Conservation (phyloP, 1,140 invertebrate species). For the Aphelenchoides besseyi region DNA sequence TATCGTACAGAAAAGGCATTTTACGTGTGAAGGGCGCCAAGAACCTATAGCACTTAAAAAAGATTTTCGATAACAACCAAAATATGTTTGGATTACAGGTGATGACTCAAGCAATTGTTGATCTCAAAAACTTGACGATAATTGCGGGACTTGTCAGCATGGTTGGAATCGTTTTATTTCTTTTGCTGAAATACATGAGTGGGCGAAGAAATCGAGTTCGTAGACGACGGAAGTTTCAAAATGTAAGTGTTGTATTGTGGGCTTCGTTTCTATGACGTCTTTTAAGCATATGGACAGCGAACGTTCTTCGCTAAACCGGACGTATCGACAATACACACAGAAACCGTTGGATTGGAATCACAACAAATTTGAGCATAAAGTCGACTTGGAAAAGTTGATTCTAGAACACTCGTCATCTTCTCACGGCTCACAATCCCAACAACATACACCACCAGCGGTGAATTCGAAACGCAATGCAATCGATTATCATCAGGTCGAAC, state of each 20-base stretch:
- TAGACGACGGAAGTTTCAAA: constrained; percentile 2
- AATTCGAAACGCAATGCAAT: neutral
- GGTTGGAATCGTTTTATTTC: constrained; percentile 9
- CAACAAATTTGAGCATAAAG: neutral
- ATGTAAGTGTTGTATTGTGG: neutral
- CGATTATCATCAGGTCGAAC: neutral
- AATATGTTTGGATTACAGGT: neutral
- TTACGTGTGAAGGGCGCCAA: too few relatives aligned
- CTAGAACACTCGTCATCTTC: constrained; percentile 12
- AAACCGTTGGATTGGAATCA: constrained; percentile 22
- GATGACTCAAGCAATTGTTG: constrained; percentile 3
- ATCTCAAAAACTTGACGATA: constrained; percentile 8
- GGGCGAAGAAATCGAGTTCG: neutral
- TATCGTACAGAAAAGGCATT: too few relatives aligned
- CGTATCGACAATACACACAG: constrained; percentile 9
- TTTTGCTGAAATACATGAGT: constrained; percentile 7
- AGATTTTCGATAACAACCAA: neutral
- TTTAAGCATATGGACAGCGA: constrained; percentile 21
- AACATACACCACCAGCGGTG: constrained; percentile 3
- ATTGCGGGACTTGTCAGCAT: neutral
- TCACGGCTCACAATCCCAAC: constrained; percentile 14
- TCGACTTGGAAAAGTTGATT: constrained; percentile 20
- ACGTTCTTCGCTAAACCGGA: constrained; percentile 3
- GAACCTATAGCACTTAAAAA: neutral
- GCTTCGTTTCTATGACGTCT: neutral